phyloP scores from a whole-genome alignment of 2,113 vertebrate species.

The Dipodomys merriami region DNA sequence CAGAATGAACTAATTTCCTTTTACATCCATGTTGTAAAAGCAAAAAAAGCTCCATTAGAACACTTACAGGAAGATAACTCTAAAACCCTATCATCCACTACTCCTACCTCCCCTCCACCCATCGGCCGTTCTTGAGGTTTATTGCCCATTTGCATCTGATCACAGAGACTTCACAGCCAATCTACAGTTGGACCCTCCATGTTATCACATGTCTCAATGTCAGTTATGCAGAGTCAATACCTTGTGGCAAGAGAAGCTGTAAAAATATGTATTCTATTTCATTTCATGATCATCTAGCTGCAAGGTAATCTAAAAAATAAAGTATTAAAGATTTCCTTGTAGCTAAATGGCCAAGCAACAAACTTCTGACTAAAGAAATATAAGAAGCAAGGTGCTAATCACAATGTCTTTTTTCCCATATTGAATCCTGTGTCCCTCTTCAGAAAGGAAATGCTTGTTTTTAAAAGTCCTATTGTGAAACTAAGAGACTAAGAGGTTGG shows the following conservation, averaged over 20 bases:
- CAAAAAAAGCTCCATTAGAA: background rate
- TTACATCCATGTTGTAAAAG: background rate
- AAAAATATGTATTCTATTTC: background rate
- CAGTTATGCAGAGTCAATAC: background rate
- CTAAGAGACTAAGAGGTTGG: too few species aligned
- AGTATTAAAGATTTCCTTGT: background rate
- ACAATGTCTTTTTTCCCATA: too few species aligned
- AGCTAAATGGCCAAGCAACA: background rate
- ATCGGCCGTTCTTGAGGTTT: background rate
- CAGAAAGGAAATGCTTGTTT: too few species aligned
- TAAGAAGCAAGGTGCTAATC: too few species aligned
- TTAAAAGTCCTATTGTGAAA: too few species aligned
- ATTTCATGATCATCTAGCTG: background rate
- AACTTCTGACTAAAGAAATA: background rate
- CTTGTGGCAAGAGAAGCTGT: background rate
- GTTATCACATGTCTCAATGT: background rate
- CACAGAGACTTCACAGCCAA: background rate
- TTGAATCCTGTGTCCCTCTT: too few species aligned
- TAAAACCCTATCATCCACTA: background rate
- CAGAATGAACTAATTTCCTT: background rate
- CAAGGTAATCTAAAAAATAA: background rate
- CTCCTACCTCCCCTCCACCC: too few species aligned
- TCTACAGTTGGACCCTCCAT: too few species aligned
- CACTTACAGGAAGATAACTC: background rate
- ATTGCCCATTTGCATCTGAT: background rate